Evolutionary conservation across 2,888 invertebrate genomes (phyloP), one percentile per base, ranked within the genome.

Genomic region (Crocallis elinguaria): DNA sequence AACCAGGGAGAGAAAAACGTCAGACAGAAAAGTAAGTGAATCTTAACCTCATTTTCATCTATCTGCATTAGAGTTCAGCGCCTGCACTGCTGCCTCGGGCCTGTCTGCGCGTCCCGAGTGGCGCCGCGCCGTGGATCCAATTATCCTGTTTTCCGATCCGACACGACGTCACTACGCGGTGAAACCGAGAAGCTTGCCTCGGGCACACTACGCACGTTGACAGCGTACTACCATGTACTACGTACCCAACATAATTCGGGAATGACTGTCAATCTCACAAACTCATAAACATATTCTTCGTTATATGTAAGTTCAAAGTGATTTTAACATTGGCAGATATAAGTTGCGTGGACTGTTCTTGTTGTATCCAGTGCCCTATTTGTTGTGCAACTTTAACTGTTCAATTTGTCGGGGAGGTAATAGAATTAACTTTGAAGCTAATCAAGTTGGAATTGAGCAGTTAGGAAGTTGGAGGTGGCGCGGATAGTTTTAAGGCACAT

Each of bases 381-480:
- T 49, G 45, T 44, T 44, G 39, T 42, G 37, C 39, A 49, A 54
- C 32, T 48, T 44, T 17, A 39, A 35, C 17, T 25, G 17, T 39
- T 48, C 33, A 39, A 33, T 48, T 41, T 21, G 49, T 41, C 36
- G 14, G 33, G 12, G 21, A 29, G 25, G 23, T 44, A 44, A 44
- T 44, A 25, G 25, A 50, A 50, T 50, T 38, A 37, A 50, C 30
- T 44, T 44, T 25, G 30, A 12, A 50, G 37, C 21, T 35, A 42
- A 44, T 50, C 44, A 32, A 37, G 17, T 50, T 44, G 50, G 30
- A 38, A 50, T 43, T 32, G 43, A 44, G 43, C 50, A 32, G 43
- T 37, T 38, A 25, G 6, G 8, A 21, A 38, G 13, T 50, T 38
- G 5, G 7, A 25, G 17, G 4, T 7, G 11, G 1, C 0, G 23